Evolutionary conservation across 2,113 vertebrate species (phyloP).

Genomic region (Hydrochoerus hydrochaeris): DNA sequence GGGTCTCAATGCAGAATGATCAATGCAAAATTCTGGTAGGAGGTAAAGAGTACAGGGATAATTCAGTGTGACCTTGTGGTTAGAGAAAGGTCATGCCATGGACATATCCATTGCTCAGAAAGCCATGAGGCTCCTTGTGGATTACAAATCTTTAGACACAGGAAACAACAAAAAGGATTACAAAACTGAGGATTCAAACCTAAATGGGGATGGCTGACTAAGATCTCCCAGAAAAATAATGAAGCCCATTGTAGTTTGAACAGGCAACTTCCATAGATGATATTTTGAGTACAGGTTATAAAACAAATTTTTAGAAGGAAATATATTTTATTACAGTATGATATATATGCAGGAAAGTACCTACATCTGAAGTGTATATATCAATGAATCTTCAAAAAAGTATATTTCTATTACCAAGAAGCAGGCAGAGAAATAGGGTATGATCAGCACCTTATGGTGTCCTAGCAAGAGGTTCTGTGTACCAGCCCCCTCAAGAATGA

Average conservation of each 20-base stretch:
- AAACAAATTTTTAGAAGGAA: conserved; percentile 5
- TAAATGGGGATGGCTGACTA: conserved; percentile 22
- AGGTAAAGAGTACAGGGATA: conserved; percentile 46
- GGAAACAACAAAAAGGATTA: background rate
- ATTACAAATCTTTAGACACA: conserved; percentile 57
- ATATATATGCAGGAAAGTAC: background rate
- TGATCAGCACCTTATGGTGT: background rate
- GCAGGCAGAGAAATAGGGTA: background rate
- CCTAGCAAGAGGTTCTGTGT: background rate
- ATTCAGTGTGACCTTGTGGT: conserved; percentile 57
- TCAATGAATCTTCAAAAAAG: conserved; percentile 9
- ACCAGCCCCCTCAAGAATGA: background rate
- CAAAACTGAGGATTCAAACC: conserved; percentile 20
- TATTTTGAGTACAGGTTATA: background rate
- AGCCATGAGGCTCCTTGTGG: conserved; percentile 43
- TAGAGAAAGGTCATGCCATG: conserved; percentile 75
- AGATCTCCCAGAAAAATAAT: background rate
- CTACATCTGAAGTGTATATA: background rate
- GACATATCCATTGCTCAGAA: conserved; percentile 54
- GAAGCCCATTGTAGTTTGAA: background rate
- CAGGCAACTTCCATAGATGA: background rate
- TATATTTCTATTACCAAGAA: background rate
- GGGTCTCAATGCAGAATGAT: background rate
- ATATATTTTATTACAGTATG: background rate
- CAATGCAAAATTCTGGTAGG: conserved; percentile 18